Evolutionary conservation across 2,113 vertebrate species (phyloP).

Genomic region (Cheilinus undulatus): DNA sequence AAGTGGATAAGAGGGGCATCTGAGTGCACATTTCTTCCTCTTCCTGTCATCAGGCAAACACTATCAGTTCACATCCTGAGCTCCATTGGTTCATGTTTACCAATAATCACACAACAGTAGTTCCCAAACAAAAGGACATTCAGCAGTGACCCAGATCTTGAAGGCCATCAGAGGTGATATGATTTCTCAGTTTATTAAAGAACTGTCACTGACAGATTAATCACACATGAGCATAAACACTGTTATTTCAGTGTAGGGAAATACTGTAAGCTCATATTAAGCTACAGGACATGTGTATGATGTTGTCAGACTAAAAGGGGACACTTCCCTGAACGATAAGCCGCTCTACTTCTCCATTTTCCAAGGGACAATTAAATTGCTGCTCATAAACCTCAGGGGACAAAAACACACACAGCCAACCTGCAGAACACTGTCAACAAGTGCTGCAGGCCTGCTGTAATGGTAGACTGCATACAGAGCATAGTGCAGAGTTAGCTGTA

Average conservation of each 20-base stretch:
- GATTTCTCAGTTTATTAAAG: background rate
- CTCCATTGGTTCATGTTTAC: constrained; percentile 21
- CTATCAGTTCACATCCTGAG: constrained; percentile 39
- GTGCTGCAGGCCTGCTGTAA: background rate
- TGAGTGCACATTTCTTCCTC: constrained; percentile 40
- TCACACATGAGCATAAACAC: constrained; percentile 20
- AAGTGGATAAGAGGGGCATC: constrained; percentile 13
- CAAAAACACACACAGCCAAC: constrained; percentile 17
- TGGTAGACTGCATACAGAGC: background rate
- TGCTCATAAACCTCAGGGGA: constrained; percentile 13
- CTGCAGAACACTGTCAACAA: background rate
- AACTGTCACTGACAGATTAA: background rate
- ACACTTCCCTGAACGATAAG: constrained; percentile 48
- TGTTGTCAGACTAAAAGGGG: background rate
- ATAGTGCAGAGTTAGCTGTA: background rate
- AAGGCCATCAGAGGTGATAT: background rate
- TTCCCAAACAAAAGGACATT: constrained; percentile 11
- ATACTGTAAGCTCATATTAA: background rate
- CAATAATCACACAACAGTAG: constrained; percentile 29
- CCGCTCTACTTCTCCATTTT: constrained; percentile 42
- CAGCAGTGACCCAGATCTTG: constrained; percentile 18
- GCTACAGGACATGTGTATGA: constrained; percentile 22
- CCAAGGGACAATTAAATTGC: constrained; percentile 9
- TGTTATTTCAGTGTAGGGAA: background rate
- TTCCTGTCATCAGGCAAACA: constrained; percentile 40